Evolutionary conservation across 2,888 invertebrate genomes (phyloP), one percentile per base, ranked within the genome.

Genomic region (Apamea crenata): DNA sequence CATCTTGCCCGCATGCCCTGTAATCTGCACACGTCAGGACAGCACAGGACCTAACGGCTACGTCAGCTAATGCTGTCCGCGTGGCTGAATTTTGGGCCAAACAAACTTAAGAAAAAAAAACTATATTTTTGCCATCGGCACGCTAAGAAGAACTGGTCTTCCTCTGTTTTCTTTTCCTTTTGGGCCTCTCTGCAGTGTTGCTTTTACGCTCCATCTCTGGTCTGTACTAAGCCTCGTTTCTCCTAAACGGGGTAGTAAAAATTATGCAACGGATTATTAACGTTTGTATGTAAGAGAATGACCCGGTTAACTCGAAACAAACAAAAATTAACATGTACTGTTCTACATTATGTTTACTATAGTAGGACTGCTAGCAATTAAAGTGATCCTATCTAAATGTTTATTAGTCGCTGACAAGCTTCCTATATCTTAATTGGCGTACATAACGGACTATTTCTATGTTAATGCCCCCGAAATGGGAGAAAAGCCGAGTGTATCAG

Each of bases 341-440:
- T 53, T 47, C 3, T 36, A 67, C 61, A 61, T 32, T 71, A n/a
- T 71, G 56, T 74, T 71, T 59, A 65, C 79, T 69, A 74, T 72
- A 83, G 47, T 68, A 47, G 59, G 56, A 63, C 65, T 59, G 47
- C 65, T 71, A 61, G 69, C 67, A 69, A 73, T 74, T 69, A 87
- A 74, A 77, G 25, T 73, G 85, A 77, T 85, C 61, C 68, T 84
- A 87, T 87, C 87, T 80, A 70, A 84, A 87, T 73, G 85, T 87
- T 84, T 85, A 77, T 84, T 80, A 80, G 72, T 69, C 61, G 71
- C 65, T 76, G 80, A 84, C 76, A 73, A 80, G 74, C 80, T 80
- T 66, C 74, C 74, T 66, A 86, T 71, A 74, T 80, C 85, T 77
- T 75, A 87, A 85, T 85, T 87, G 85, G 73, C 53, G 40, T 68